These are phyloP conservation scores for rabbit (Oryctolagus cuniculus) DNA, from an alignment of 2,113 vertebrate genomes.

Conservation along the genomic window mOryCun1.1 NC_091438.1:103511501-103512000, in stretches of 20 bases:
- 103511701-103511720: background rate
- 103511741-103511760: background rate
- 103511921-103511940: too few species aligned
- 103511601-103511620: too few species aligned
- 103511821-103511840: slow-evolving; percentile 17
- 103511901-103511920: background rate
- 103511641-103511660: too few species aligned
- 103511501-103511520: too few species aligned
- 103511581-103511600: too few species aligned
- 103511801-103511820: background rate
- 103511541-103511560: too few species aligned
- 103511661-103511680: background rate
- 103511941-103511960: too few species aligned
- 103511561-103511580: too few species aligned
- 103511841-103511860: background rate
- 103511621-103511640: too few species aligned
- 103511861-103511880: background rate
- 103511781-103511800: background rate
- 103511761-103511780: background rate
- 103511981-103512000: too few species aligned
- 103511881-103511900: background rate
- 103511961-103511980: too few species aligned
- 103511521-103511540: too few species aligned
- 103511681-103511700: background rate
- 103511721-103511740: background rate